Base-by-base conservation (phyloP, 2,797 vertebrate genomes). In the Manis pentadactyla region DNA sequence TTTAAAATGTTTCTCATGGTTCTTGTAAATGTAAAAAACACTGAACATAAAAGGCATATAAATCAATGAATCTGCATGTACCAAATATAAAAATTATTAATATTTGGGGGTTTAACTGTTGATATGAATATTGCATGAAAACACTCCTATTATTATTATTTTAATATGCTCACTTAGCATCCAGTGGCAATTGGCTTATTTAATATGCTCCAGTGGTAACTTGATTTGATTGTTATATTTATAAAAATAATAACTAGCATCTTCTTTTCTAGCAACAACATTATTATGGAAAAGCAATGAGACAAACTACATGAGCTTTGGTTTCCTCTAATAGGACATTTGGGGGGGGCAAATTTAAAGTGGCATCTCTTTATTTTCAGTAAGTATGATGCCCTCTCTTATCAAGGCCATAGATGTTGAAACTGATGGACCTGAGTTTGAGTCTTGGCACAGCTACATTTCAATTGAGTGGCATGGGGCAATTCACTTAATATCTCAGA, bases 1-100 rank as follows among this genome's bases (percentile, higher is more conserved):
- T 92, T 96, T 31, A 25, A 93, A 95, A 42, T 74, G 61, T 55
- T 53, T 73, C 31, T 95, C n/a, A 87, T 34, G 17, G 73, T 75
- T 84, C 18, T 85, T 31, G 83, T 18, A 89, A 69, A 69, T 51
- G 31, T 87, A 71, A 87, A 63, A 53, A 66, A 39, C 9, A n/a
- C 57, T 46, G 5, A 68, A 74, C 17, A 55, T 61, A 87, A 97
- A 96, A 66, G 29, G n/a, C 25, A 93, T 27, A 63, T 51, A 59
- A 55, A 75, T 61, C 63, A 93, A 75, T 89, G 13, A 86, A 95
- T 78, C 51, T 83, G 6, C 64, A 21, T 66, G 19, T 49, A 37
- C 63, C 19, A 74, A 88, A 61, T n/a, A 51, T 64, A 59, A 79
- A 87, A 2, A 23, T 81, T 86, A 39, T 46, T 91, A 84, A 81